Percentiles rank a stretch among this genome's conserved stretches.
Conservation (phyloP, 1,140 invertebrate species). For the Hetaerina americana region DNA sequence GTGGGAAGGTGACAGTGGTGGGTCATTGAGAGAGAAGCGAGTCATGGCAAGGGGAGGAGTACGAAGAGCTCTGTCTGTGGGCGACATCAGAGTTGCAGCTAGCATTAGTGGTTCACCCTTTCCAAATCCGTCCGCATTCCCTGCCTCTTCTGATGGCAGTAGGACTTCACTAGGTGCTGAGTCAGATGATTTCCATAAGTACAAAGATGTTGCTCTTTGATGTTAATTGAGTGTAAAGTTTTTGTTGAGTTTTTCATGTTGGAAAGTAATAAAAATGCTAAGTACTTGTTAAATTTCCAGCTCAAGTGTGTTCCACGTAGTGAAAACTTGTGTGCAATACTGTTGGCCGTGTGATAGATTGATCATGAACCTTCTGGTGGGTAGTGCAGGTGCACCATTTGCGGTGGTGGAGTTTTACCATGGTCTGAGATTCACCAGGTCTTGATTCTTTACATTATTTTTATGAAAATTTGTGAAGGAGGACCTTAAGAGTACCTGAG, state of each 20-base stretch:
- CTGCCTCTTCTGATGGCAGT: neutral
- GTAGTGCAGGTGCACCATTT: too few species aligned
- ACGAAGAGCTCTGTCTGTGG: neutral
- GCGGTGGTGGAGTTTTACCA: too few species aligned
- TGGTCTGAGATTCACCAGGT: too few species aligned
- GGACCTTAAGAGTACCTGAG: too few species aligned
- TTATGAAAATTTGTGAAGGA: too few species aligned
- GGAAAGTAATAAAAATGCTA: too few species aligned
- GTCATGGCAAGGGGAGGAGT: neutral
- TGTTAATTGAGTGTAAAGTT: neutral
- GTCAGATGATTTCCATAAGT: constrained; percentile 5
- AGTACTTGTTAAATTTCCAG: too few species aligned
- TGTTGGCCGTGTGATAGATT: too few species aligned
- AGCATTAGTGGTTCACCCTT: neutral
- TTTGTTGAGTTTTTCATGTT: neutral
- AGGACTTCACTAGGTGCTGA: constrained; percentile 2
- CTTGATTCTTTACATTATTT: too few species aligned
- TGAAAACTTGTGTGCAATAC: too few species aligned
- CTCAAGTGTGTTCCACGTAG: too few species aligned
- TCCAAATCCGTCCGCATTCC: neutral
- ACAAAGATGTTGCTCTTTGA: constrained; percentile 6
- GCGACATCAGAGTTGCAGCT: neutral
- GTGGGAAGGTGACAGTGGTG: neutral
- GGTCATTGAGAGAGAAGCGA: neutral
- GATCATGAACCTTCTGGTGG: too few species aligned